phyloP scores from a whole-genome alignment of 2,888 invertebrate species.

The Hyposoter dolosus region DNA sequence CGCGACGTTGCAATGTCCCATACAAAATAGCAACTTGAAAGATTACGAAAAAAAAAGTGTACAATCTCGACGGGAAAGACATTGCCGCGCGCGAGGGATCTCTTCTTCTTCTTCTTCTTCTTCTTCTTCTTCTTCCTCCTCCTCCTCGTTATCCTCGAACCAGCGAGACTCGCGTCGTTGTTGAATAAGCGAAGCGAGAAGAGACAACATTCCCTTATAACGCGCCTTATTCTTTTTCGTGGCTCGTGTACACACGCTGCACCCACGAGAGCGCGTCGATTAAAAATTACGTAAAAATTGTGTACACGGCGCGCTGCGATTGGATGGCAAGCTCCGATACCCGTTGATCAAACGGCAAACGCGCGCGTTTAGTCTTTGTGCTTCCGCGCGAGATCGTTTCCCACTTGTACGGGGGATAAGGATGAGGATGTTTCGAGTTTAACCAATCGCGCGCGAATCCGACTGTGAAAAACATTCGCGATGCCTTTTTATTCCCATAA shows the following conservation, averaged over 20 bases:
- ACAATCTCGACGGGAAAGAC: slow-evolving; percentile 48
- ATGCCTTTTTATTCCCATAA: neutral
- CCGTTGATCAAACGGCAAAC: too few relatives aligned
- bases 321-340: slow-evolving; percentile 51
- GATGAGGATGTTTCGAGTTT: slow-evolving; percentile 5
- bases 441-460: neutral
- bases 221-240: neutral
- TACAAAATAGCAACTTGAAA: slow-evolving; percentile 22
- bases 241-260: neutral
- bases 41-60: slow-evolving; percentile 8
- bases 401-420: slow-evolving; percentile 9
- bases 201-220: neutral
- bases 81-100: slow-evolving; percentile 38
- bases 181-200: neutral
- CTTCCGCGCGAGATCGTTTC: slow-evolving; percentile 1
- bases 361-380: too few relatives aligned
- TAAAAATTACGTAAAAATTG: slow-evolving; percentile 66
- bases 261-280: slow-evolving; percentile 44
- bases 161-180: slow-evolving; percentile 37
- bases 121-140: too few relatives aligned
- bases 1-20: slow-evolving; percentile 56
- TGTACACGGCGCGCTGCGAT: slow-evolving; percentile 55
- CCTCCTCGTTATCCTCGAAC: slow-evolving; percentile 63
- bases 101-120: too few relatives aligned
- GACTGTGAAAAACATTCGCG: neutral